Evolutionary conservation across 2,888 invertebrate species (phyloP), one percentile per base, ranked within the genome.

Genomic region (Eudasyphora cyanicolor): DNA sequence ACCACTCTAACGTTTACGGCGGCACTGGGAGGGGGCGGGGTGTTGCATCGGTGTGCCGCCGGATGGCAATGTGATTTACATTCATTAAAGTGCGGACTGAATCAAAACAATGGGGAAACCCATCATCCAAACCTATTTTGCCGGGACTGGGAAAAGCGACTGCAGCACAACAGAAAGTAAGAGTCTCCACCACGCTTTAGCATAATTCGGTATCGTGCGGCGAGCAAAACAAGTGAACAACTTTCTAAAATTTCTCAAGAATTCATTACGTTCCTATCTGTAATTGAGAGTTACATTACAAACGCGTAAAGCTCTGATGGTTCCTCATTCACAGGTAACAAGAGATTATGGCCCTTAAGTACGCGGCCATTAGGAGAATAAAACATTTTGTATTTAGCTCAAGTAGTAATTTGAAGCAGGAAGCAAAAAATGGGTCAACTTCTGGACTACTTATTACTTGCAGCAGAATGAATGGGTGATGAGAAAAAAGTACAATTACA

Each of bases 51-150:
- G 79, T 62, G 38, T 42, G 45, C 27, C 14, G 75, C 78, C 83
- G 79, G 76, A 83, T 79, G 73, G 73, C 29, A 49, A 64, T 19
- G 17, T 79, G 69, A 83, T 83, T 79, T 70, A 77, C 51, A 62
- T 74, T 83, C 76, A 74, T 83, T 79, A 79, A 83, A 45, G 7
- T 24, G 67, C 7, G 12, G 60, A n/a, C n/a, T 29, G 27, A 60
- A 27, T 60, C 29, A 24, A 67, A 67, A 64, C 38, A 67, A 67
- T 42, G 67, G 19, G 17, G 35, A 12, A 57, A 19, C 57, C 21
- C 27, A 14, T 57, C 57, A 57, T 14, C 27, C 24, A n/a, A 57
- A 57, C 19, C 57, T n/a, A 45, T n/a, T n/a, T 45, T 45, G 45
- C 45, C n/a, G 7, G 1, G n/a, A n/a, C 2, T 45, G 45, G 1